Base-by-base conservation (phyloP, 2,888 invertebrate genomes). In the Peribatodes rhomboidaria region DNA sequence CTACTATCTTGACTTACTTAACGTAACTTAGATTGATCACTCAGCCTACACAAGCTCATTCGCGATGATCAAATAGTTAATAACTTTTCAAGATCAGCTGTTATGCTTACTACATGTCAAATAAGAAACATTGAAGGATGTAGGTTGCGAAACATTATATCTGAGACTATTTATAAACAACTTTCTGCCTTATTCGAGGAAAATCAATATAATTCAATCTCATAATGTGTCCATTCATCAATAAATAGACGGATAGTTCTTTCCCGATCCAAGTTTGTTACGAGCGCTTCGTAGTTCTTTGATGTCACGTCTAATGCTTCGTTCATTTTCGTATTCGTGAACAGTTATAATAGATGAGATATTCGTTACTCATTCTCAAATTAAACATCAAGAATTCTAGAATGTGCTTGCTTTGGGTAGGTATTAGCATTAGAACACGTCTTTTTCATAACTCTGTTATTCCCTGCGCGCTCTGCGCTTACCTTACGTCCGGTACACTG, bases 161-260 rank as follows among this genome's bases (percentile, higher is more conserved):
- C 54, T 56, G 59, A 50, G 56, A 66, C 60, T 52, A 63, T 63
- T 60, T 42, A 50, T 41, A 33, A 53, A 54, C 18, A 59, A 47
- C 42, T 50, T 59, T 58, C 49, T 61, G 42, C 53, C 44, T 33
- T 27, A 37, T 57, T 54, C 49, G 35, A 20, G 41, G 44, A 68
- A 66, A 68, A 68, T 71, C 67, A 67, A 69, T 69, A 64, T 64
- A 63, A 64, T 66, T 65, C 71, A 69, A 71, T 69, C 69, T 60
- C 57, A 54, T 69, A 71, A 69, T 64, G 65, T 55, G 62, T 41
- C 58, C 60, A 66, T 69, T 69, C 61, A 65, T 61, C 64, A 64
- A 44, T 56, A 39, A 33, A 53, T 22, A n/a, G 49, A 20, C 13
- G n/a, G n/a, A 46, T n/a, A 27, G 33, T 14, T 41, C 7, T 46